Evolutionary conservation across 1,140 invertebrate genomes (phyloP).

Genomic region (Pachypsylla venusta): DNA sequence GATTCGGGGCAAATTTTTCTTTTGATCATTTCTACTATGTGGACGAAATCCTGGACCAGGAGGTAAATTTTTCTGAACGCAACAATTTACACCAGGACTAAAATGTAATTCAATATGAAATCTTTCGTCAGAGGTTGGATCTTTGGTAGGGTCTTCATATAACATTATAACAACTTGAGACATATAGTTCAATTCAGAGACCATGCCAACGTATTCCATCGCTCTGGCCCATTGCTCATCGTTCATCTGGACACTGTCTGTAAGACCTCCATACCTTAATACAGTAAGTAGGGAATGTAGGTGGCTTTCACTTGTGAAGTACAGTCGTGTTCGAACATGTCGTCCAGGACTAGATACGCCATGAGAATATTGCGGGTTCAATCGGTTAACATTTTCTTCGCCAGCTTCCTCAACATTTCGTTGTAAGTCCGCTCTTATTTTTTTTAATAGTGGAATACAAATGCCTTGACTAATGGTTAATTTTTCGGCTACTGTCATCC

Average conservation of each 20-base stretch:
- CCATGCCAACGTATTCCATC: slow-evolving; percentile 95
- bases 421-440: slow-evolving; percentile 89
- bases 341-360: slow-evolving; percentile 94
- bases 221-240: slow-evolving; percentile 97
- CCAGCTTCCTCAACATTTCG: slow-evolving; percentile 66
- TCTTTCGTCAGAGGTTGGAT: slow-evolving; percentile 68
- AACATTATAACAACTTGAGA: slow-evolving; percentile 98
- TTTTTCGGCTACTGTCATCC: slow-evolving; percentile 88
- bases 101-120: slow-evolving; percentile 97
- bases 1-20: slow-evolving; percentile 14
- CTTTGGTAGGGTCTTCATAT: slow-evolving; percentile 97
- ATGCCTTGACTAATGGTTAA: slow-evolving; percentile 94
- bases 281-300: slow-evolving; percentile 96
- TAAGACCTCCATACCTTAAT: slow-evolving; percentile 79
- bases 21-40: slow-evolving; percentile 62
- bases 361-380: slow-evolving; percentile 95
- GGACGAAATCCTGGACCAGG: slow-evolving; percentile 86
- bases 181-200: slow-evolving; percentile 98
- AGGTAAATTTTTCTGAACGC: slow-evolving; percentile 84
- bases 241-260: slow-evolving; percentile 57
- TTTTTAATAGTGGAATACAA: slow-evolving; percentile 88
- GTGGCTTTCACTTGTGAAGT: slow-evolving; percentile 99
- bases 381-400: slow-evolving; percentile 82
- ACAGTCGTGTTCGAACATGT: slow-evolving; percentile 90
- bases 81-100: slow-evolving; percentile 91